Evolutionary conservation across 1,140 invertebrate species (phyloP).

Genomic region (Eufriesea mexicana): DNA sequence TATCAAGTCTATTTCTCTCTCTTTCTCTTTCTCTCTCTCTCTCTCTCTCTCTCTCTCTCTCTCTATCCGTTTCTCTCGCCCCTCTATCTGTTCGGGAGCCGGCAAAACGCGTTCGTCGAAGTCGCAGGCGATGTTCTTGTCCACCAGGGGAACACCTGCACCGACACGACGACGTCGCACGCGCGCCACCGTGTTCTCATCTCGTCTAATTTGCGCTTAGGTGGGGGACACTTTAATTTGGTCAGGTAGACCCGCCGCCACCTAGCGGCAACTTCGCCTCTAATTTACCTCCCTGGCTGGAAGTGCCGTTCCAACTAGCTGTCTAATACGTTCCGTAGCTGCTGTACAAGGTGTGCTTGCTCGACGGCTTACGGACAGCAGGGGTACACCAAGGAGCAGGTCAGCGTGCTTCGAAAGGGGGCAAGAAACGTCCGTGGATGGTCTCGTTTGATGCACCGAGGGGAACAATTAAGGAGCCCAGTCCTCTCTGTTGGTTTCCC

Average conservation of each 20-base stretch:
- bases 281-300: slow-evolving; percentile 70
- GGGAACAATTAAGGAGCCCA: background rate
- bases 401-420: background rate
- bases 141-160: slow-evolving; percentile 43
- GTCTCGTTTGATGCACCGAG: background rate
- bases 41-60: background rate
- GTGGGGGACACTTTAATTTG: slow-evolving; percentile 73
- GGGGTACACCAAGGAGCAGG: background rate
- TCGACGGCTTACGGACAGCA: slow-evolving; percentile 25
- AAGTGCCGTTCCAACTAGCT: slow-evolving; percentile 59
- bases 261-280: slow-evolving; percentile 71
- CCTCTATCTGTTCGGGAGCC: background rate
- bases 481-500: background rate
- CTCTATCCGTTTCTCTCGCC: too few species aligned
- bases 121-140: slow-evolving; percentile 49
- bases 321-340: slow-evolving; percentile 43
- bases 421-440: background rate
- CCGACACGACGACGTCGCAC: slow-evolving; percentile 16
- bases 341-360: slow-evolving; percentile 3
- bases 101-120: slow-evolving; percentile 25
- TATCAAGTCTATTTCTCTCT: background rate
- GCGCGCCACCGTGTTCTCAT: slow-evolving; percentile 41
- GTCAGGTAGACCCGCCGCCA: slow-evolving; percentile 63
- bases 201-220: slow-evolving; percentile 66
- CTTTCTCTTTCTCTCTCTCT: background rate